These are phyloP conservation scores for Arremon brunneinucha DNA, from an alignment of 2,797 vertebrate species.

Conservation along the genomic window DNA sequence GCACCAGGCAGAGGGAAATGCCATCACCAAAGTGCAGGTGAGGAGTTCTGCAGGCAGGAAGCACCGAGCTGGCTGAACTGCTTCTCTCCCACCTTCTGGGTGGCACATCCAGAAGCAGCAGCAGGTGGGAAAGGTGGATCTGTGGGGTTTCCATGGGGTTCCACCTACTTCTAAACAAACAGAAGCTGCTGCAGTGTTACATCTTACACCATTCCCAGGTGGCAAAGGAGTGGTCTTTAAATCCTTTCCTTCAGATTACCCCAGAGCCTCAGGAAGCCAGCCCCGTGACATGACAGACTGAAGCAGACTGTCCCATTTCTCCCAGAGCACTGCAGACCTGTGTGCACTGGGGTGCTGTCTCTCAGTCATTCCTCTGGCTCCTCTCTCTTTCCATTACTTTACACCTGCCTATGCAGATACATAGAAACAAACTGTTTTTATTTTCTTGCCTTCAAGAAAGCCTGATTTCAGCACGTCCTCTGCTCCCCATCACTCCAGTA, in stretches of 20 bases:
- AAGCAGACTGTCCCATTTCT: not conserved
- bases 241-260: not conserved
- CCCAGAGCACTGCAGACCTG: not conserved
- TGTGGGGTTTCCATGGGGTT: not conserved
- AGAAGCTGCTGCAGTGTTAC: not conserved
- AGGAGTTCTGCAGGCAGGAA: not conserved
- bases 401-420: slow-evolving; percentile 8
- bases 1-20: not conserved
- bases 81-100: not conserved
- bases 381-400: not conserved
- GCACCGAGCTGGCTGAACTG: not conserved
- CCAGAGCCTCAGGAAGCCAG: not conserved
- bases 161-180: not conserved
- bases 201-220: not conserved
- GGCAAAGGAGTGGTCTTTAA: not conserved
- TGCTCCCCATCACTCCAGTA: not conserved
- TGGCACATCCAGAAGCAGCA: not conserved
- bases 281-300: not conserved
- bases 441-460: slow-evolving; percentile 54
- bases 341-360: not conserved
- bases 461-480: not conserved
- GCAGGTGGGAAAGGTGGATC: accelerated
- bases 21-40: not conserved
- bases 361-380: not conserved
- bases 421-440: not conserved